These are phyloP conservation scores for Callinectes sapidus DNA, from an alignment of 2,888 invertebrate genomes.

Conservation along the genomic window DNA sequence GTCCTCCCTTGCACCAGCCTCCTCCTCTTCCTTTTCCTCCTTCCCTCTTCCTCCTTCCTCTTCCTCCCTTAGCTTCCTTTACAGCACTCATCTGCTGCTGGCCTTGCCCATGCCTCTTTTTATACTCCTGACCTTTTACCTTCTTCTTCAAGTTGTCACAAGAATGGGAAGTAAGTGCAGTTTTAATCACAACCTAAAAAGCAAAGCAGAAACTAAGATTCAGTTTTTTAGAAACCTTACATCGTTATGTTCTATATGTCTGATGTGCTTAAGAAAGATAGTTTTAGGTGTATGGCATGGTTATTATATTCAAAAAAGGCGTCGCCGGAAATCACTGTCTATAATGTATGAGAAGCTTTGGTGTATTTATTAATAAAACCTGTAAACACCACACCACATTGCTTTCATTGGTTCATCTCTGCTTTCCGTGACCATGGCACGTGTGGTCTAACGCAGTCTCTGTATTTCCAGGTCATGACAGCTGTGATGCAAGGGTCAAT, in stretches of 20 bases:
- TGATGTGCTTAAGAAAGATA: constrained; percentile 67
- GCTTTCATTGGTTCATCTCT: constrained; percentile 65
- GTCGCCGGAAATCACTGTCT: constrained; percentile 71
- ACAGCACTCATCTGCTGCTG: constrained; percentile 17
- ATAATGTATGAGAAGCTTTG: constrained; percentile 63
- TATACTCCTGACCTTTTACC: constrained; percentile 39
- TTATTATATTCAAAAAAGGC: constrained; percentile 72
- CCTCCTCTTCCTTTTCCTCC: constrained; percentile 1
- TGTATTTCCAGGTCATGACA: constrained; percentile 64
- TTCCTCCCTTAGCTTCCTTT: background rate
- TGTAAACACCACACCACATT: constrained; percentile 57
- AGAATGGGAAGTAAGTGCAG: constrained; percentile 47
- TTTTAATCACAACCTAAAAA: constrained; percentile 48
- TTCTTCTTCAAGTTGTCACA: constrained; percentile 41
- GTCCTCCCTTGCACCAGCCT: constrained; percentile 63
- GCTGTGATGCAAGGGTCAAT: constrained; percentile 65
- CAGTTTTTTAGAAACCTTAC: constrained; percentile 46
- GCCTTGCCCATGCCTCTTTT: constrained; percentile 50
- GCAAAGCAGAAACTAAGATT: constrained; percentile 27
- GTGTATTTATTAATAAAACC: constrained; percentile 72
- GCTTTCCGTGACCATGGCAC: background rate
- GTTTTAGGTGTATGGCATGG: constrained; percentile 72
- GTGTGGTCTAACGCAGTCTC: constrained; percentile 52
- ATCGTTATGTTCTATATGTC: constrained; percentile 51
- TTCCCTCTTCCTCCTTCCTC: constrained; percentile 23